Base-by-base conservation (phyloP, 2,888 invertebrate species). In the Coecobrya sp. region DNA sequence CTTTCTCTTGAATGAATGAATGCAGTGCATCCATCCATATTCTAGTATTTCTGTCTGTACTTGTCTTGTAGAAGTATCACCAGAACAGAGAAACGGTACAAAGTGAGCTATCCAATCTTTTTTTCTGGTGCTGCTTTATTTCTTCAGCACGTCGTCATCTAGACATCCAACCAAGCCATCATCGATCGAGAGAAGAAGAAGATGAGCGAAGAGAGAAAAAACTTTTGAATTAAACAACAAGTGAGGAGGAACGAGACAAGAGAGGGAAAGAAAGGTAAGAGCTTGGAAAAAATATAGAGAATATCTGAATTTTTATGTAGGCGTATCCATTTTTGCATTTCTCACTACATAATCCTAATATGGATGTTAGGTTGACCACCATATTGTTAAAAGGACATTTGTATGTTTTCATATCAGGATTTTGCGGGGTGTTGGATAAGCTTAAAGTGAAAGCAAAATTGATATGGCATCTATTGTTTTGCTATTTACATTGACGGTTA, bases 141-240 rank as follows among this genome's bases (percentile, higher is more conserved):
- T 82, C 19, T 82, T 59, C 82, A 59, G 59, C 82, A 82, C 82
- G 82, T 82, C 82, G 82, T 82, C 82, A 59, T 82, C 42, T 62
- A 82, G 19, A 27, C 62, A 82, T 22, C 22, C 59, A 59, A 62
- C 36, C 36, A 19, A 62, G 19, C 22, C 27, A 42, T 10, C 82
- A 82, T 62, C 30, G 82, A 82, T 82, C 82, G 19, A 82, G 59
- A 62, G 22, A 82, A 59, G 59, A 25, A n/a, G 36, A 30, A 36
- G 59, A 19, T 19, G 82, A 59, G 13, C 59, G 13, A 3, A 62
- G n/a, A 36, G 65, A 65, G 11, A 82, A 82, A 82, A 62, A 22
- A 82, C 59, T 62, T 36, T 82, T 82, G 82, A 59, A 82, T 82
- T 82, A 82, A 59, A 82, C 82, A 82, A 62, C 25, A 82, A 82